A percentile compares a stretch with the other conserved stretches of the same genome.
These are phyloP conservation scores for Zeugodacus cucurbitae DNA, from an alignment of 1,140 invertebrate genomes.

Conservation along the genomic window DNA sequence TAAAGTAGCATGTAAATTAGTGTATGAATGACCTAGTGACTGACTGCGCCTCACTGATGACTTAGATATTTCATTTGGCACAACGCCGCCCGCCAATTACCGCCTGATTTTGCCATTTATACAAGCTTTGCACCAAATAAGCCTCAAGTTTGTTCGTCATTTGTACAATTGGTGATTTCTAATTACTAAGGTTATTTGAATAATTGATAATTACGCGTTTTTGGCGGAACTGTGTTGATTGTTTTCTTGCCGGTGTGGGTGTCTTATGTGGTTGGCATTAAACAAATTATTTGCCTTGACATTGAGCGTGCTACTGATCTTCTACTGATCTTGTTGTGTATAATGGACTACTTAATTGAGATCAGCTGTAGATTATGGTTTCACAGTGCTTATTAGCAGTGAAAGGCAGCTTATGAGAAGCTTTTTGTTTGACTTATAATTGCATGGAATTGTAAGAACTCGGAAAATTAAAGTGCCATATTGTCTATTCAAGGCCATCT, in stretches of 20 bases:
- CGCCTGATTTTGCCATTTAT: not conserved
- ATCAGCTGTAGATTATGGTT: too few species aligned
- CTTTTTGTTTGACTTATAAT: too few species aligned
- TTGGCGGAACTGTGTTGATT: not conserved
- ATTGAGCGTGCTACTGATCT: not conserved
- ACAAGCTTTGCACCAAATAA: not conserved
- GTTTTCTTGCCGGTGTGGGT: not conserved
- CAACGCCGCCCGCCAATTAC: not conserved
- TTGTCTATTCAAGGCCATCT: too few species aligned
- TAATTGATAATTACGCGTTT: not conserved
- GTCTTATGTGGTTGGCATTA: not conserved
- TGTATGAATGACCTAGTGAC: not conserved
- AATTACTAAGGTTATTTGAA: not conserved
- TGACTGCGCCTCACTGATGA: not conserved
- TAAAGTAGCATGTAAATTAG: not conserved
- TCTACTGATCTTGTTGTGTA: not conserved
- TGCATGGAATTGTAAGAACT: too few species aligned
- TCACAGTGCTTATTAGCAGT: too few species aligned
- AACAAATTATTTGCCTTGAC: not conserved
- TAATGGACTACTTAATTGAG: not conserved
- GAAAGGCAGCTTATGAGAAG: too few species aligned
- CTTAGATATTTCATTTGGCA: not conserved
- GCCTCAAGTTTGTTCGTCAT: not conserved
- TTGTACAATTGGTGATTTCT: not conserved
- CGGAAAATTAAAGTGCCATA: too few species aligned